These are phyloP conservation scores for Atherix ibis DNA, from an alignment of 2,888 invertebrate genomes.

Conservation along the genomic window DNA sequence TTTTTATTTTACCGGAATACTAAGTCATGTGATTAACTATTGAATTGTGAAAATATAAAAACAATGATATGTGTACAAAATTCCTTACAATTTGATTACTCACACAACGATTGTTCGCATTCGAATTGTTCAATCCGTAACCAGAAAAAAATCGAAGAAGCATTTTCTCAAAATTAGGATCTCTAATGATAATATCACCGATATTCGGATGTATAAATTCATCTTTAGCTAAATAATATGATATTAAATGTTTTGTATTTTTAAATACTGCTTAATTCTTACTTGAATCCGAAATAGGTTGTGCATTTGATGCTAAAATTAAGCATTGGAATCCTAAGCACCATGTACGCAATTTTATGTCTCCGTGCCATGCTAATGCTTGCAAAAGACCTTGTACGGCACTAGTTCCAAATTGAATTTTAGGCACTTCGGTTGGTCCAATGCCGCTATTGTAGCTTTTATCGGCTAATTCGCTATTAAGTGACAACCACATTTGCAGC, in stretches of 20 bases:
- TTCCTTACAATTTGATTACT: constrained; percentile 10
- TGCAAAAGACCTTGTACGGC: constrained; percentile 49
- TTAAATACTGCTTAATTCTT: too few relatives aligned
- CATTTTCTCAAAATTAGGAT: constrained; percentile 47
- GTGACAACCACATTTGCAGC: constrained; percentile 71
- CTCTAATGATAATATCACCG: constrained; percentile 42
- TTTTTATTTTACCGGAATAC: too few relatives aligned
- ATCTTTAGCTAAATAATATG: constrained; percentile 15
- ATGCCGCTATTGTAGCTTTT: constrained; percentile 36
- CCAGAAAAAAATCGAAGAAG: constrained; percentile 47
- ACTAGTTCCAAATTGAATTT: constrained; percentile 45
- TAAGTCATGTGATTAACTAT: neutral
- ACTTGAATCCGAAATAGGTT: constrained; percentile 28
- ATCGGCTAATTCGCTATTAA: constrained; percentile 45
- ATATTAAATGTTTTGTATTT: constrained; percentile 5
- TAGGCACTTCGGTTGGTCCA: constrained; percentile 41
- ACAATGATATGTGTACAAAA: neutral
- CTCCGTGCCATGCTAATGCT: constrained; percentile 49
- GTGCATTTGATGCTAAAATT: constrained; percentile 50
- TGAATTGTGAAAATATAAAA: neutral
- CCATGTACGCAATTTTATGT: constrained; percentile 57
- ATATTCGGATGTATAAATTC: constrained; percentile 26
- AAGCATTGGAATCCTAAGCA: constrained; percentile 55
- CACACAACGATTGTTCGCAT: constrained; percentile 30
- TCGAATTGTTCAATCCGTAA: constrained; percentile 36